These are phyloP conservation scores for Nebria salina DNA, from an alignment of 2,888 invertebrate genomes.

Conservation along the genomic window DNA sequence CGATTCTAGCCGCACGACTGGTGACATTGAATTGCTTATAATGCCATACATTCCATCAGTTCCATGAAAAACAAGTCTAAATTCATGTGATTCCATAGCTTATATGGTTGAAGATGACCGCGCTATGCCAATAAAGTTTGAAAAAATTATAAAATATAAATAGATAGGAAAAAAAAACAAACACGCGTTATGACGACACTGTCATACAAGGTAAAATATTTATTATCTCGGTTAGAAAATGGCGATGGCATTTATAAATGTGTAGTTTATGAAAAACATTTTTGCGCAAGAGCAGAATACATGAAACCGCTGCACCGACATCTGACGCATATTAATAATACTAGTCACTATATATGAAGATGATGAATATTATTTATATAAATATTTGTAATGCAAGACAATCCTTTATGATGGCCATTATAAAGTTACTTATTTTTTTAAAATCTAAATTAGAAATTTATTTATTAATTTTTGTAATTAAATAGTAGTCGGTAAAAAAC, in stretches of 20 bases:
- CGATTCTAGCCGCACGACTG: neutral
- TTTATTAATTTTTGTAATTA: no score
- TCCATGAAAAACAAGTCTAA: slow-evolving; percentile 37
- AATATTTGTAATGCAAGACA: neutral
- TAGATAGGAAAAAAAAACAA: slow-evolving; percentile 23
- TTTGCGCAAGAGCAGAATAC: slow-evolving; percentile 36
- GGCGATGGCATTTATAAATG: slow-evolving; percentile 42
- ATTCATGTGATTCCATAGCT: slow-evolving; percentile 34
- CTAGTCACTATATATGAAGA: neutral
- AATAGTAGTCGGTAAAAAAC: no score
- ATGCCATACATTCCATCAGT: slow-evolving; percentile 29
- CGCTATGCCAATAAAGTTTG: neutral
- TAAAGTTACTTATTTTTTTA: no score
- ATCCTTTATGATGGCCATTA: neutral
- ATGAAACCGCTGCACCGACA: slow-evolving; percentile 17
- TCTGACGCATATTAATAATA: slow-evolving; percentile 33
- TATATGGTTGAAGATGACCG: slow-evolving; percentile 25
- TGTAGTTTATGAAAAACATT: slow-evolving; percentile 38
- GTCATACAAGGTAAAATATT: slow-evolving; percentile 45
- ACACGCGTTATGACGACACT: slow-evolving; percentile 35
- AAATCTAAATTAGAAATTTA: no score
- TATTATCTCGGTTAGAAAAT: slow-evolving; percentile 43
- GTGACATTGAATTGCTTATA: neutral
- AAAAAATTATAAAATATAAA: neutral
- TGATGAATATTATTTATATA: neutral